A percentile compares a stretch with the other conserved stretches of the same genome.
phyloP scores from a whole-genome alignment of 2,113 vertebrate species.

The Laterallus jamaicensis region DNA sequence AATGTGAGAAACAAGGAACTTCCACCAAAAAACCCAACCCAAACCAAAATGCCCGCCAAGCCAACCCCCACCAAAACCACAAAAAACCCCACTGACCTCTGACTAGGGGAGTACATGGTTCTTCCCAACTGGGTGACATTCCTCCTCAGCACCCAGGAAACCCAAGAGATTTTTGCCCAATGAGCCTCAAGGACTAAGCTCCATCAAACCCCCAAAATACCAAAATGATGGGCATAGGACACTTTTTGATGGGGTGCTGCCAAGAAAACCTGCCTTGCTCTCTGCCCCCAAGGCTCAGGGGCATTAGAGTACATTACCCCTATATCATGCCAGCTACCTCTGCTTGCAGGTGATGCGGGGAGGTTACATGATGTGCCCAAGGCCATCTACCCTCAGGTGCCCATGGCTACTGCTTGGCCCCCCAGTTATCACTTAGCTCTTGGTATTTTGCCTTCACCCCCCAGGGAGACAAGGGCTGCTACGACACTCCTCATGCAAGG shows the following conservation, averaged over 20 bases:
- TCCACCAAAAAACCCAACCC: not conserved
- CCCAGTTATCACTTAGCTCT: not conserved
- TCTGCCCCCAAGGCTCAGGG: not conserved
- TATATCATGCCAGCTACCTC: not conserved
- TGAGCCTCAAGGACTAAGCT: not conserved
- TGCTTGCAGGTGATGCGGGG: not conserved
- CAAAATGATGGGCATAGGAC: accelerated
- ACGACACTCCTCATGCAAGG: not conserved
- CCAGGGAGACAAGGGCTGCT: not conserved
- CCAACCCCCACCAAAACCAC: not conserved
- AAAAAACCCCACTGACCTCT: not conserved
- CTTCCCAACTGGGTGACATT: not conserved
- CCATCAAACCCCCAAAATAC: not conserved
- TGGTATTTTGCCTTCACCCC: not conserved
- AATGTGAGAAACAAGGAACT: not conserved
- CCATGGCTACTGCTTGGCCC: not conserved
- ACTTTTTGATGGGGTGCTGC: not conserved
- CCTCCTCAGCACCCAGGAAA: not conserved
- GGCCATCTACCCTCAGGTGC: not conserved
- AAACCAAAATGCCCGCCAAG: not conserved
- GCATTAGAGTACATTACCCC: not conserved
- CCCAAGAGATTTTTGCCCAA: not conserved
- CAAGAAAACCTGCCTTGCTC: not conserved
- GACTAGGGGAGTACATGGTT: accelerated
- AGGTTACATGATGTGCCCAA: not conserved